A percentile compares a stretch with the other conserved stretches of the same genome.
Conservation (phyloP, 2,888 invertebrate genomes). For the Sinohyriopsis cumingii region DNA sequence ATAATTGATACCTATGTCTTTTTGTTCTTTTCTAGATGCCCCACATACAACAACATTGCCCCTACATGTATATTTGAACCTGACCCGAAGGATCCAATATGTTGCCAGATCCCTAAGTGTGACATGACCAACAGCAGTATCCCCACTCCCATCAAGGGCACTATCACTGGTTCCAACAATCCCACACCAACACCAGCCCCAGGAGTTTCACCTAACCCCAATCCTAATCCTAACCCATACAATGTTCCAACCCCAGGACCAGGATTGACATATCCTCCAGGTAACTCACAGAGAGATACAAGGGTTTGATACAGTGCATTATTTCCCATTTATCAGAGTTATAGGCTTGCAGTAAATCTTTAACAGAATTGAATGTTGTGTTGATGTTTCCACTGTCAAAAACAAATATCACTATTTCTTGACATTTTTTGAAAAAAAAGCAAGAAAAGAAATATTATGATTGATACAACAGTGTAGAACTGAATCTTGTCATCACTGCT, state of each 20-base stretch:
- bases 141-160: slow-evolving; percentile 28
- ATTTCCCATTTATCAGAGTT: too few relatives aligned
- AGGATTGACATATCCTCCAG: slow-evolving; percentile 21
- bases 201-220: slow-evolving; percentile 21
- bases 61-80: slow-evolving; percentile 52
- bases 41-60: slow-evolving; percentile 39
- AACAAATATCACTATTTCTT: too few relatives aligned
- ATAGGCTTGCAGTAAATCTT: too few relatives aligned
- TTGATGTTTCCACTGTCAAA: too few relatives aligned
- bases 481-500: too few relatives aligned
- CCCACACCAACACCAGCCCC: slow-evolving; percentile 26
- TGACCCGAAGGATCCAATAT: slow-evolving; percentile 54
- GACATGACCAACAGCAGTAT: slow-evolving; percentile 24
- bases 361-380: too few relatives aligned
- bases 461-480: too few relatives aligned
- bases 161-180: slow-evolving; percentile 38
- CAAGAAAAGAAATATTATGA: too few relatives aligned
- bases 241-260: slow-evolving; percentile 17
- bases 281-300: neutral
- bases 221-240: slow-evolving; percentile 11
- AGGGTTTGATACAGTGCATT: too few relatives aligned
- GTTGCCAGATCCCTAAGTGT: slow-evolving; percentile 55
- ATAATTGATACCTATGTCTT: neutral
- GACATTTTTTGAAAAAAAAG: too few relatives aligned
- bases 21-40: slow-evolving; percentile 35